Conservation (phyloP, 2,888 invertebrate genomes). For the Melanotus villosus region DNA sequence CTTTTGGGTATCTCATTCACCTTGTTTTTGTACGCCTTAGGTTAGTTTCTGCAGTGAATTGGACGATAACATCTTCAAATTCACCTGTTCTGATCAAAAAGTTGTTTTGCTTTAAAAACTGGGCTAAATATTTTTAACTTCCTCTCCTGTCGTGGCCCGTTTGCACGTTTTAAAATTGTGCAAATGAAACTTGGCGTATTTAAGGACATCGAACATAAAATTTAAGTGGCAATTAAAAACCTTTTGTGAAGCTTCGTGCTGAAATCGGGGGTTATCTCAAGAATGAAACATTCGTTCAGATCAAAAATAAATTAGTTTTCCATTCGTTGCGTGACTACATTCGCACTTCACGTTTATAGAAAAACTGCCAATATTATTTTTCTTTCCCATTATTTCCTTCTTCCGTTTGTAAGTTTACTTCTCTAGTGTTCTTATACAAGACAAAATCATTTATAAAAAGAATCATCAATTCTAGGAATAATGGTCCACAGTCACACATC, state of each 20-base stretch:
- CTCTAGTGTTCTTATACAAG: constrained; percentile 30
- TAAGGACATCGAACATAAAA: not conserved
- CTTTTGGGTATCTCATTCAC: not conserved
- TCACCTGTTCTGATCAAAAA: constrained; percentile 15
- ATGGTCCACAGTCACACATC: constrained; percentile 51
- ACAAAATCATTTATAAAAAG: constrained; percentile 45
- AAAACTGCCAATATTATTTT: constrained; percentile 41
- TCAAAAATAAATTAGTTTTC: constrained; percentile 40
- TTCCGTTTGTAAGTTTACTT: constrained; percentile 28
- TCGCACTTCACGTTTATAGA: constrained; percentile 26
- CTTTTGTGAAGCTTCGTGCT: not conserved
- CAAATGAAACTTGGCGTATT: not conserved
- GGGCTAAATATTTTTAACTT: constrained; percentile 19
- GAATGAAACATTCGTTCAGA: constrained; percentile 12
- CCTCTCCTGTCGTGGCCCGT: not conserved
- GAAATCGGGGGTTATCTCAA: not conserved
- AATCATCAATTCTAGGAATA: constrained; percentile 44
- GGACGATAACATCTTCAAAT: constrained; percentile 31
- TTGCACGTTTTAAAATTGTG: not conserved
- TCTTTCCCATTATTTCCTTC: constrained; percentile 25
- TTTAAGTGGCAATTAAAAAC: not conserved
- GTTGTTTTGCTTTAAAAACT: not conserved
- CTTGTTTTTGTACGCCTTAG: not conserved
- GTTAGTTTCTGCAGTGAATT: not conserved
- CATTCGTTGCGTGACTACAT: constrained; percentile 35